phyloP scores from a whole-genome alignment of 2,888 invertebrate genomes.

The Drosophila robusta region DNA sequence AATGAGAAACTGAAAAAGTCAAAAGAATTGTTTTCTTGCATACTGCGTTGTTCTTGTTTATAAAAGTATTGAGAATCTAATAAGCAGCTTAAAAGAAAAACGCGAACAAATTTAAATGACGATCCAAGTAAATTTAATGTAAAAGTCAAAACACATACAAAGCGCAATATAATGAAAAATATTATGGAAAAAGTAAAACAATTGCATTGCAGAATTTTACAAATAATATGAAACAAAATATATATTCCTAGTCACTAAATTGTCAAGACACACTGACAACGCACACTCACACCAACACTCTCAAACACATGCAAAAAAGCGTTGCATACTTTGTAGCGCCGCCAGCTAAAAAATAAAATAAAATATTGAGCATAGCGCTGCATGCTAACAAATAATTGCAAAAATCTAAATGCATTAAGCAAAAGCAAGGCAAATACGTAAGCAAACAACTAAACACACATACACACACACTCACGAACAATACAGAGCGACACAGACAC shows the following conservation, averaged over 20 bases:
- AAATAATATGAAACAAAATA: conserved; percentile 33
- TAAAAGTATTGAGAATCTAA: conserved; percentile 59
- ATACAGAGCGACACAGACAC: conserved; percentile 56
- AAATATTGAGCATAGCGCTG: conserved; percentile 32
- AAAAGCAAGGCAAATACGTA: conserved; percentile 41
- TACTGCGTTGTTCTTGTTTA: conserved; percentile 82
- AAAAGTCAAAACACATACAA: conserved; percentile 16
- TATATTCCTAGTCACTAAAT: conserved; percentile 69
- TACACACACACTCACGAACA: conserved; percentile 30
- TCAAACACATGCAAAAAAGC: conserved; percentile 9
- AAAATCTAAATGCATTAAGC: conserved; percentile 37
- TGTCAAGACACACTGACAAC: conserved; percentile 46
- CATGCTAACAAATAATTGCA: conserved; percentile 41
- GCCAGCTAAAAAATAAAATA: conserved; percentile 18
- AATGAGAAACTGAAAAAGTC: conserved; percentile 14
- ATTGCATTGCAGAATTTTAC: conserved; percentile 24
- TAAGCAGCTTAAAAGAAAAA: conserved; percentile 15
- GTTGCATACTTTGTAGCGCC: conserved; percentile 69
- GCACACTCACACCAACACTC: conserved; percentile 16
- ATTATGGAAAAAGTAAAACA: conserved; percentile 13
- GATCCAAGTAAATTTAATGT: conserved; percentile 33
- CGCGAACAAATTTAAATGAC: conserved; percentile 11
- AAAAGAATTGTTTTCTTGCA: conserved; percentile 20
- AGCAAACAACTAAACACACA: conserved; percentile 29
- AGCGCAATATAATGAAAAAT: conserved; percentile 15